phyloP scores from a whole-genome alignment of 2,888 invertebrate species.

The Pristionchus japonicus region DNA sequence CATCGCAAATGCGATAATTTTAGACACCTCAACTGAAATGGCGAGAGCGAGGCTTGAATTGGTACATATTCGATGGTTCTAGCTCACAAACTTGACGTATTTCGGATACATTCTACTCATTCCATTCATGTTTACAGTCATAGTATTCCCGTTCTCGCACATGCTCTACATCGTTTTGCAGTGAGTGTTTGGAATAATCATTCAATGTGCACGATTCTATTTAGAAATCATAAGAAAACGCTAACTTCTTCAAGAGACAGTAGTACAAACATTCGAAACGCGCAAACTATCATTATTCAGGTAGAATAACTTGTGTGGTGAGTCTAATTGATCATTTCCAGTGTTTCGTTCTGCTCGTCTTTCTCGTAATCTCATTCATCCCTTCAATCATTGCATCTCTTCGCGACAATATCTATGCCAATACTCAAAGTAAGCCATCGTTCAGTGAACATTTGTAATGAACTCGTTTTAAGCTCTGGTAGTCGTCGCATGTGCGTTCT shows the following conservation, averaged over 20 bases:
- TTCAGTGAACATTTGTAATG: not conserved
- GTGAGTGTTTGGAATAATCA: too few species aligned
- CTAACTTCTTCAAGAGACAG: not conserved
- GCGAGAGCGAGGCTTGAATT: not conserved
- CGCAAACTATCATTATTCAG: not conserved
- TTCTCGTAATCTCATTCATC: not conserved
- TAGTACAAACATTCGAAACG: not conserved
- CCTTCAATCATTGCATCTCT: not conserved
- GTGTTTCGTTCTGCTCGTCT: not conserved
- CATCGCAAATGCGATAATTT: not conserved
- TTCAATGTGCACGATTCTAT: not conserved
- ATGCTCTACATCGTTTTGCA: not conserved
- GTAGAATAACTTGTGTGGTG: too few species aligned
- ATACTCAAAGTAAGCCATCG: not conserved
- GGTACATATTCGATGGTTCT: not conserved
- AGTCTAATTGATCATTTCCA: too few species aligned
- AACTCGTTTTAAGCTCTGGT: not conserved
- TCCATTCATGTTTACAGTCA: not conserved
- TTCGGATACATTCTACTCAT: not conserved
- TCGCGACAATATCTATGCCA: not conserved
- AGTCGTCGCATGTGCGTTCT: not conserved
- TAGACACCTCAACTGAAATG: not conserved
- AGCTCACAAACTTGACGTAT: not conserved
- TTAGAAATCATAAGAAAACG: not conserved
- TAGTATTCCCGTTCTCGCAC: not conserved